These are phyloP conservation scores for Trypoxylus dichotomus DNA, from an alignment of 1,140 invertebrate species.

Conservation along the genomic window DNA sequence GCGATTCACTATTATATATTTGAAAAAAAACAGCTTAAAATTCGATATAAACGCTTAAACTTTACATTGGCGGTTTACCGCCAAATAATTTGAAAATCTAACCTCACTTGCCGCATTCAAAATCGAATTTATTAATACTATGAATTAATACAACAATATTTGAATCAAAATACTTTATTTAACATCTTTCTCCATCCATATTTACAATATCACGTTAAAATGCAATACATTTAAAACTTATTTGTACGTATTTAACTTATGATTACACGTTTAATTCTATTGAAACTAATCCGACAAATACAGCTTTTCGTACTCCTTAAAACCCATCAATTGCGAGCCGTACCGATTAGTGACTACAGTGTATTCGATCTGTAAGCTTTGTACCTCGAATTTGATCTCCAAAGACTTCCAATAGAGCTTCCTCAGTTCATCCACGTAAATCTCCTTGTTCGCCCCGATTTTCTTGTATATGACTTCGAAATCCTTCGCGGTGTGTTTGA, in stretches of 20 bases:
- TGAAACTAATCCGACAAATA: neutral
- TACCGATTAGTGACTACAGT: neutral
- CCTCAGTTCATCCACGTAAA: neutral
- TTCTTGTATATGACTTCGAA: neutral
- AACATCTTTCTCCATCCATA: no score
- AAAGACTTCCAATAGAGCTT: neutral
- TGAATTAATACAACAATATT: no score
- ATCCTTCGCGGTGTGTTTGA: neutral
- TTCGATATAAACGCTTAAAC: no score
- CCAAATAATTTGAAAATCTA: no score
- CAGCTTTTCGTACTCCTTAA: neutral
- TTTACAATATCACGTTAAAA: no score
- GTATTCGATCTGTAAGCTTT: neutral
- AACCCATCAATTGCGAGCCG: neutral
- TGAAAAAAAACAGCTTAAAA: no score
- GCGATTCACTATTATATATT: no score
- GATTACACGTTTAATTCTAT: no score
- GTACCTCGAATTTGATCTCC: conserved; percentile 14
- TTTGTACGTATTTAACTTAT: neutral
- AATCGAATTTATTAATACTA: no score
- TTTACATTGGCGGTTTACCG: no score
- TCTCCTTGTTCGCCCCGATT: neutral
- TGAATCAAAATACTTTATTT: no score
- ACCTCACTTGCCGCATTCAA: no score
- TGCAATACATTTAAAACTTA: neutral